Percentiles rank a stretch among this genome's conserved stretches.
Conservation (phyloP, 2,113 vertebrate species). For the Brienomyrus brachyistius region DNA sequence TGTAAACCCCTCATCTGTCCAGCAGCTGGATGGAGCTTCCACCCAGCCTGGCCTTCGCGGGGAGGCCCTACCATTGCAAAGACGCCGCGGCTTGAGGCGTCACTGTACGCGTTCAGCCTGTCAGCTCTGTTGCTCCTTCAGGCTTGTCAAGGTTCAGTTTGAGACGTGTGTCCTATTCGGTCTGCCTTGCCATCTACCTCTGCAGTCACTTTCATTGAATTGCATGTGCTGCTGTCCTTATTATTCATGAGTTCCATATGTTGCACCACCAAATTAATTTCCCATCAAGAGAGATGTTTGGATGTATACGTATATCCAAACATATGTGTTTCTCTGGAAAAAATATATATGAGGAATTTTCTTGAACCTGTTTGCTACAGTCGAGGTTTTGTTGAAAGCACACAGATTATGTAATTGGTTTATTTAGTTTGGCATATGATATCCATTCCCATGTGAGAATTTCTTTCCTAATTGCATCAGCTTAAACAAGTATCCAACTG, state of each 20-base stretch:
- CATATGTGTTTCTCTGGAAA: not conserved
- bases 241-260: conserved; percentile 15
- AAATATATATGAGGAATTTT: not conserved
- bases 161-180: conserved; percentile 3
- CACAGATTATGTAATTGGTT: not conserved
- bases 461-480: not conserved
- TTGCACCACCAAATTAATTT: conserved; percentile 10
- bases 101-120: not conserved
- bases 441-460: not conserved
- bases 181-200: not conserved
- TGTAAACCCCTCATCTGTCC: not conserved
- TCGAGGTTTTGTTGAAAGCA: not conserved
- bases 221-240: not conserved
- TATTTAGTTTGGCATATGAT: not conserved
- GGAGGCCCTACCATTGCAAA: not conserved
- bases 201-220: conserved; percentile 12
- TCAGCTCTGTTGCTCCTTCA: conserved; percentile 8
- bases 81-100: not conserved
- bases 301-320: conserved; percentile 45
- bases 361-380: not conserved
- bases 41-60: not conserved
- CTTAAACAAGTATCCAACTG: not conserved
- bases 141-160: not conserved
- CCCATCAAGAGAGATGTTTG: conserved; percentile 33
- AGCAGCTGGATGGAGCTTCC: not conserved